These are phyloP conservation scores for Heptascelio sp. DNA, from an alignment of 2,888 invertebrate species.

Conservation along the genomic window DNA sequence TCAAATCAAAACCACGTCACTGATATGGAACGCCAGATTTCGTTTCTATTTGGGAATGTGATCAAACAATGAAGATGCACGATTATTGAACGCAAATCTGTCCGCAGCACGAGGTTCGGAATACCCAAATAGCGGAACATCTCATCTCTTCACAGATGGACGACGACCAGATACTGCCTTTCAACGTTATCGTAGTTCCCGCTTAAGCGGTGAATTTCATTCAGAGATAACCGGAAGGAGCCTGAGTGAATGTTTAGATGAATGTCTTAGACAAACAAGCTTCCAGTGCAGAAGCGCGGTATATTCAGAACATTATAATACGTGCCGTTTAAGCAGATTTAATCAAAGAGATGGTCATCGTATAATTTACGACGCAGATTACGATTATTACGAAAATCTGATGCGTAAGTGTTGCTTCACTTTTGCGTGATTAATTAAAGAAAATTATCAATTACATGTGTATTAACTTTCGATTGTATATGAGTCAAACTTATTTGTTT, in stretches of 20 bases:
- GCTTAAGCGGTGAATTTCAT: slow-evolving; percentile 96
- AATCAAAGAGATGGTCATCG: slow-evolving; percentile 96
- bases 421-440: neutral
- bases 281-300: slow-evolving; percentile 97
- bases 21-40: too few species aligned
- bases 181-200: slow-evolving; percentile 95
- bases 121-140: slow-evolving; percentile 95
- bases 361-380: slow-evolving; percentile 96
- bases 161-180: slow-evolving; percentile 96
- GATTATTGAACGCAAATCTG: slow-evolving; percentile 80
- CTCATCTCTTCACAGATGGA: slow-evolving; percentile 95
- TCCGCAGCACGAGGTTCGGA: slow-evolving; percentile 94
- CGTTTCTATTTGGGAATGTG: too few species aligned
- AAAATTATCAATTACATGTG: too few species aligned
- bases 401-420: slow-evolving; percentile 90
- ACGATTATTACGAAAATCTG: slow-evolving; percentile 97
- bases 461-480: too few species aligned
- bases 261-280: slow-evolving; percentile 96
- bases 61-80: too few species aligned
- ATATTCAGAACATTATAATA: slow-evolving; percentile 95
- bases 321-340: slow-evolving; percentile 95
- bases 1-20: too few species aligned
- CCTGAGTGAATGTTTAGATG: slow-evolving; percentile 96
- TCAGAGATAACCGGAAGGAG: slow-evolving; percentile 96
- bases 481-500: too few species aligned